Evolutionary conservation across 2,888 invertebrate genomes (phyloP), one percentile per base, ranked within the genome.

Genomic region (Metalampra italica): DNA sequence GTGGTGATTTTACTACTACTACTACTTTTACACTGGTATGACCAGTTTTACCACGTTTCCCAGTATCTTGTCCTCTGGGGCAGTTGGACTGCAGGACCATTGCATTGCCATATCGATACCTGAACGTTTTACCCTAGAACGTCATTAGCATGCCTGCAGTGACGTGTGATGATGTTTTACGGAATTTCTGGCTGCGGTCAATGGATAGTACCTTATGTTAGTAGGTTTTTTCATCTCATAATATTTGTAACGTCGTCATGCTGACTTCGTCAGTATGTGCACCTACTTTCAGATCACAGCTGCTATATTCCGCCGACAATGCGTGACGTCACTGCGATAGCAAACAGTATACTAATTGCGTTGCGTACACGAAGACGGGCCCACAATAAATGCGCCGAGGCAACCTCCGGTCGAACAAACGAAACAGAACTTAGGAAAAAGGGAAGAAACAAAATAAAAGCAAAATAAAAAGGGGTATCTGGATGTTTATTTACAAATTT

Each of bases 401-500:
- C 43, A 12, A 45, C 38, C 45, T 29, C 7, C 11, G 45, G 45
- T 38, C 8, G 32, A 45, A 14, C 22, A 37, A 41, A 51, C 32
- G 22, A 4, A 41, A 40, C 51, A 43, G 54, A 55, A 56, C 48
- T 34, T 11, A 59, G 61, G 56, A 48, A 53, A 56, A 63, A 56
- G 57, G 62, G 57, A 59, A 44, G 41, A 60, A 58, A 51, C 45
- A 79, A 82, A 87, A 86, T 79, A 79, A 89, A 89, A 87, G 67
- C 75, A 81, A 87, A 85, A 80, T 81, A 88, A 74, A 78, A 85
- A 84, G 85, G 88, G 86, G 82, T 82, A 84, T 78, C 78, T 78
- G 84, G 85, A 86, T 87, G 86, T 89, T 89, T 89, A 89, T 89
- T 89, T 89, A 89, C 89, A 89, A 22, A 76, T 81, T 82, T 70